Evolutionary conservation across 2,888 invertebrate species (phyloP).

Genomic region (Capitulum mitella): DNA sequence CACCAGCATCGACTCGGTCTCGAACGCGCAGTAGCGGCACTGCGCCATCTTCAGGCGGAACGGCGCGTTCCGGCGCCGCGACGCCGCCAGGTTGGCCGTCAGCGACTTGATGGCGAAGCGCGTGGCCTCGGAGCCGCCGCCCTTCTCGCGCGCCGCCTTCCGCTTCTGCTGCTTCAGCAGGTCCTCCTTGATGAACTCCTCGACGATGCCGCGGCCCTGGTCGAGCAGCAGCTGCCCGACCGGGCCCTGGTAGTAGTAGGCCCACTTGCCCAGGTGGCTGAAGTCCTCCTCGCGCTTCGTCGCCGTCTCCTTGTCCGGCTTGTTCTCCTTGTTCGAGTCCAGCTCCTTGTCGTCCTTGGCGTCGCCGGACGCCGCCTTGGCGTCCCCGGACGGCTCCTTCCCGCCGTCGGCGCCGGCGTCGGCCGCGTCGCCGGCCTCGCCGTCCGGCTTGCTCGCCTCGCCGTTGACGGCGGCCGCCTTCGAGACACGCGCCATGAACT

Average conservation of each 20-base stretch:
- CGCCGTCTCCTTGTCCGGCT: slow-evolving; percentile 31
- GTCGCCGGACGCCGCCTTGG: slow-evolving; percentile 53
- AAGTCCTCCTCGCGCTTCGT: slow-evolving; percentile 30
- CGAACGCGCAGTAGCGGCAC: slow-evolving; percentile 82
- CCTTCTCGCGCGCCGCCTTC: slow-evolving; percentile 54
- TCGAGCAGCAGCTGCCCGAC: slow-evolving; percentile 80
- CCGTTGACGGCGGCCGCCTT: slow-evolving; percentile 36
- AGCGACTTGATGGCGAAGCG: slow-evolving; percentile 73
- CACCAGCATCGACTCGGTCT: slow-evolving; percentile 72
- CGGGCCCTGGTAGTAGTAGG: slow-evolving; percentile 33
- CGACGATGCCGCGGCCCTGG: slow-evolving; percentile 81
- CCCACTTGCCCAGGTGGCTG: slow-evolving; percentile 35
- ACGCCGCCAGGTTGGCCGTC: slow-evolving; percentile 73
- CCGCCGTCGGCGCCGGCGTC: slow-evolving; percentile 44
- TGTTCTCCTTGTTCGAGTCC: slow-evolving; percentile 44
- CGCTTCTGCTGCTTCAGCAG: slow-evolving; percentile 76
- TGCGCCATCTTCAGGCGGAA: slow-evolving; percentile 65
- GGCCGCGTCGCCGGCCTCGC: slow-evolving; percentile 40
- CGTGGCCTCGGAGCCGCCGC: slow-evolving; percentile 50
- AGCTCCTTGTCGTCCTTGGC: slow-evolving; percentile 37
- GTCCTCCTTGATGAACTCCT: slow-evolving; percentile 90
- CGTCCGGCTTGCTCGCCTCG: slow-evolving; percentile 34
- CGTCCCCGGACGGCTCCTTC: slow-evolving; percentile 46
- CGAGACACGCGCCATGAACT: slow-evolving; percentile 38
- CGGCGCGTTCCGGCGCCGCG: slow-evolving; percentile 75